Evolutionary conservation across 1,140 invertebrate genomes (phyloP).

Genomic region (Scaptomyza graminum): DNA sequence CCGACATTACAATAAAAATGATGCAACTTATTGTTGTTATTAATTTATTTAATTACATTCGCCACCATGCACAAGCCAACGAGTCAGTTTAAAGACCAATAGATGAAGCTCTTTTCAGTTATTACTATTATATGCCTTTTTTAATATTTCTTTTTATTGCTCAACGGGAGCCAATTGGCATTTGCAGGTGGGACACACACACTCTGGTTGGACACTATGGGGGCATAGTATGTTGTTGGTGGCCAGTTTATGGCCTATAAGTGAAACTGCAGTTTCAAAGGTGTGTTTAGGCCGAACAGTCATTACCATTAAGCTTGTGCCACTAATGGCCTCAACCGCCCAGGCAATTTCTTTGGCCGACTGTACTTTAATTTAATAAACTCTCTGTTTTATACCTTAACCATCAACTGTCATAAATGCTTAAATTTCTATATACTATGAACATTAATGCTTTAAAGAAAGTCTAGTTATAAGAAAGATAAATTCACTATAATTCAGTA

Average conservation of each 20-base stretch:
- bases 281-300: constrained; percentile 21
- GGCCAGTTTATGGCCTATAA: constrained; percentile 45
- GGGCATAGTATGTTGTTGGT: too few relatives aligned
- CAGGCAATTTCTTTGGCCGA: constrained; percentile 10
- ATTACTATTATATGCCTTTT: constrained; percentile 9
- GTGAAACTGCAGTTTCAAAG: constrained; percentile 35
- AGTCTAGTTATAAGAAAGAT: too few relatives aligned
- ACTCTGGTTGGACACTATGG: constrained; percentile 8
- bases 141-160: background rate
- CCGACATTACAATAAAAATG: constrained; percentile 65
- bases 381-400: constrained; percentile 12
- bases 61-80: constrained; percentile 29
- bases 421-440: too few relatives aligned
- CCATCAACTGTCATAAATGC: background rate
- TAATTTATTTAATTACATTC: constrained; percentile 76
- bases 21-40: constrained; percentile 72
- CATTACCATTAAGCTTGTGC: constrained; percentile 49
- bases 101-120: constrained; percentile 22
- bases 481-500: too few relatives aligned
- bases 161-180: constrained; percentile 38
- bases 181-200: constrained; percentile 1
- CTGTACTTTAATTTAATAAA: constrained; percentile 31
- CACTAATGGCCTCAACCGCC: constrained; percentile 11
- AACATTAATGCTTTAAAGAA: too few relatives aligned
- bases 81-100: constrained; percentile 8